Evolutionary conservation across 2,113 vertebrate genomes (phyloP), one percentile per base, ranked within the genome.

Genomic region (Cricetomys ansorgei): DNA sequence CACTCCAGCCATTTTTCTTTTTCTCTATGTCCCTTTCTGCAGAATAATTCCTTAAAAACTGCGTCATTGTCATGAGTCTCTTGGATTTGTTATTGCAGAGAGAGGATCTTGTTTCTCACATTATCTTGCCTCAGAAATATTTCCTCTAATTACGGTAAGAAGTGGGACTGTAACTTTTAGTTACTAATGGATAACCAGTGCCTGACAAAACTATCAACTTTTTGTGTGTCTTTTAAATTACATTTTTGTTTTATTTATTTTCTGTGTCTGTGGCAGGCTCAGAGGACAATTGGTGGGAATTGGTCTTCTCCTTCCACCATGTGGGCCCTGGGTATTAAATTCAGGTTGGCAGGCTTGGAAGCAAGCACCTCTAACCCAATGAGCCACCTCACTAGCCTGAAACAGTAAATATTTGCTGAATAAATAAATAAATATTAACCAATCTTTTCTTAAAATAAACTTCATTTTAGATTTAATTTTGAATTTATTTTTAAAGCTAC

Each of bases 401-500:
- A 72, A 70, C 37, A 72, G 40, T 25, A 43, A 72, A 25, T 72
- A 10, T 43, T 72, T 43, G 70, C 40, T 72, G 70, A n/a, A n/a
- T n/a, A n/a, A n/a, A n/a, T n/a, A n/a, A n/a, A n/a, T n/a, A n/a
- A n/a, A n/a, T n/a, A n/a, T n/a, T n/a, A n/a, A n/a, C n/a, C n/a
- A n/a, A n/a, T n/a, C n/a, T n/a, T n/a, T n/a, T n/a, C n/a, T n/a
- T n/a, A n/a, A 53, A 89, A 80, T 40, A 45, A 62, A 57, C 57
- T 45, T 90, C 53, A 72, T 79, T 94, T 92, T 72, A 34, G 13
- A 69, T 40, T 91, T 90, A 88, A 84, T 67, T 95, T 94, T 92
- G 59, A 21, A 27, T 88, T 80, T 79, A 84, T 75, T 9, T 73
- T 70, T 67, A 90, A 96, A 91, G 15, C 90, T 83, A 48, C 64